Conservation (phyloP, 2,113 vertebrate species). For the Heterotilapia buettikoferi region DNA sequence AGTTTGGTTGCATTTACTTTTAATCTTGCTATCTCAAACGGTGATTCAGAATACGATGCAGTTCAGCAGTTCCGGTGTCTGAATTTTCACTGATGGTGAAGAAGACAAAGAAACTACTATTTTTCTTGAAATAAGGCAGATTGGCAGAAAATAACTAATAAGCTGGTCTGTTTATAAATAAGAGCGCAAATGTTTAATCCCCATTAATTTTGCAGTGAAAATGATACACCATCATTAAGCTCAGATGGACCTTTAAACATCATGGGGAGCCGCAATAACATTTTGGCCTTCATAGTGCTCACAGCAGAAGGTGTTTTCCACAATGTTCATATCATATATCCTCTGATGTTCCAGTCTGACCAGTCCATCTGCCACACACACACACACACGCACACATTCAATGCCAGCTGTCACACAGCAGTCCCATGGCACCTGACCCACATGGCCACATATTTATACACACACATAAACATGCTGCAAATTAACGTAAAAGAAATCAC, state of each 20-base stretch:
- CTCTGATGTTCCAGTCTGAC: slow-evolving; percentile 40
- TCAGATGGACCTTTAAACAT: background rate
- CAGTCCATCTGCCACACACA: slow-evolving; percentile 18
- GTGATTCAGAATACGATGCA: background rate
- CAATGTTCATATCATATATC: background rate
- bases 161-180: background rate
- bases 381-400: background rate
- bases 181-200: background rate
- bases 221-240: background rate
- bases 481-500: background rate
- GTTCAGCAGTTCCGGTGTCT: background rate
- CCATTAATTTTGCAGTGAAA: background rate
- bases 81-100: background rate
- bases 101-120: background rate
- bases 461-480: background rate
- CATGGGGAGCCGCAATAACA: background rate
- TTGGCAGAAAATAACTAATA: background rate
- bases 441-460: slow-evolving; percentile 19
- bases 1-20: background rate
- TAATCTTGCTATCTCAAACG: accelerated
- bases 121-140: background rate
- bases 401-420: slow-evolving; percentile 29
- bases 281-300: background rate
- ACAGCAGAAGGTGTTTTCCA: slow-evolving; percentile 2
- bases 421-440: slow-evolving; percentile 41